Percentiles rank a stretch among this genome's conserved stretches.
Evolutionary conservation across 2,888 invertebrate species (phyloP).

Genomic region (Geophilus truncorum): DNA sequence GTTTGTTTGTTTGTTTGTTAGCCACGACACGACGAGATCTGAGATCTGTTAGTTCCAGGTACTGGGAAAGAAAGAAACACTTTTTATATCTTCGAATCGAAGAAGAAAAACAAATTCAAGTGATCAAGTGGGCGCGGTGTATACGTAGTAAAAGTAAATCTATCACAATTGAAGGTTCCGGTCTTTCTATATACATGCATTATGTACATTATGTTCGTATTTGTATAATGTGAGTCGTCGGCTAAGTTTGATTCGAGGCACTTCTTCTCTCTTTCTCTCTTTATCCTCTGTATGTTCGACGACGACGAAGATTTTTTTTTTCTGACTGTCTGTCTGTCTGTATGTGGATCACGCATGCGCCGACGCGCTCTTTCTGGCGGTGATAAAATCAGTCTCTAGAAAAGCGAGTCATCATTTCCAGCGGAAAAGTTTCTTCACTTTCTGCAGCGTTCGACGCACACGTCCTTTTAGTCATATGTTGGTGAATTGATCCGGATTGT

Average conservation of each 20-base stretch:
- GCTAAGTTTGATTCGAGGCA: background rate
- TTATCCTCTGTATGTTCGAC: no score
- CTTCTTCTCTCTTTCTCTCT: background rate
- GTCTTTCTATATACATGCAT: background rate
- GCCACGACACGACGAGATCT: background rate
- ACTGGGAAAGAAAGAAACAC: background rate
- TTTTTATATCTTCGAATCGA: no score
- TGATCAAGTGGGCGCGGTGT: background rate
- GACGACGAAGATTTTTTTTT: background rate
- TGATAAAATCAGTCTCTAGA: background rate
- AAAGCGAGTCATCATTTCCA: slow-evolving; percentile 14
- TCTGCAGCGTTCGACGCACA: slow-evolving; percentile 30
- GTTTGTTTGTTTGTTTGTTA: no score
- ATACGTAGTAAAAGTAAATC: background rate
- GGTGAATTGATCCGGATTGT: slow-evolving; percentile 35
- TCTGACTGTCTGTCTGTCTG: no score
- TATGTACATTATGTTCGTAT: background rate
- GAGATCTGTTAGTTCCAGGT: background rate
- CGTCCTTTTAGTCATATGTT: slow-evolving; percentile 36
- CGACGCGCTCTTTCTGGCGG: background rate
- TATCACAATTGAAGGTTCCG: background rate
- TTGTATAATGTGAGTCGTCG: background rate
- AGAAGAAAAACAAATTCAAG: no score
- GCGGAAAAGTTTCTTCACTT: background rate
- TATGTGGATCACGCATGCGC: background rate